Percentiles rank a stretch among this genome's conserved stretches.
Conservation (phyloP, 64 coral and sea anemone genomes). For the Montipora foliosa region DNA sequence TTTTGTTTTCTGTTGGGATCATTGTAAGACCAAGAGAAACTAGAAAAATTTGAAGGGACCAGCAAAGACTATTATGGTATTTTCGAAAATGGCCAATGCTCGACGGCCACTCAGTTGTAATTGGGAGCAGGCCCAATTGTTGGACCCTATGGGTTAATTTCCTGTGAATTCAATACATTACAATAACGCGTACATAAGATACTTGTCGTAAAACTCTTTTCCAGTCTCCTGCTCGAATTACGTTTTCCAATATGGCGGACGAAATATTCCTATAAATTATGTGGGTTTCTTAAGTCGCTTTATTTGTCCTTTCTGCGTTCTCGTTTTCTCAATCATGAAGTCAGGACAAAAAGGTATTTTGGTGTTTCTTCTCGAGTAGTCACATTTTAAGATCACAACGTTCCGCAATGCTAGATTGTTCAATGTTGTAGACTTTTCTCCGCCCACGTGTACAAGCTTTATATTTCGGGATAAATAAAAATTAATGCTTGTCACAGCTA, state of each 20-base stretch:
- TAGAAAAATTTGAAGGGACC: too few species aligned
- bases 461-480: background rate
- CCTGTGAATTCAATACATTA: too few species aligned
- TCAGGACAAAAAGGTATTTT: slow-evolving; percentile 22
- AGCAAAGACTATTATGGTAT: too few species aligned
- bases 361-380: too few species aligned
- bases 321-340: background rate
- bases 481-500: too few species aligned
- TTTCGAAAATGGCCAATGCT: too few species aligned
- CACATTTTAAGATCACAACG: background rate
- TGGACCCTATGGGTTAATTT: too few species aligned
- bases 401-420: background rate
- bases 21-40: too few species aligned
- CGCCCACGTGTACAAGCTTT: background rate
- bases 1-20: too few species aligned
- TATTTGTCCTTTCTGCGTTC: background rate
- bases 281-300: background rate
- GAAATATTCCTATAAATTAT: background rate
- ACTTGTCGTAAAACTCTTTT: background rate
- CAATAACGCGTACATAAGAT: too few species aligned
- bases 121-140: too few species aligned
- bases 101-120: too few species aligned
- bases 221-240: background rate
- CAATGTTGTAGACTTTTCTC: background rate
- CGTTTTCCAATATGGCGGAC: slow-evolving; percentile 21